Base-by-base conservation (phyloP, 23 tunicate species). In the Oikopleura dioica region DNA sequence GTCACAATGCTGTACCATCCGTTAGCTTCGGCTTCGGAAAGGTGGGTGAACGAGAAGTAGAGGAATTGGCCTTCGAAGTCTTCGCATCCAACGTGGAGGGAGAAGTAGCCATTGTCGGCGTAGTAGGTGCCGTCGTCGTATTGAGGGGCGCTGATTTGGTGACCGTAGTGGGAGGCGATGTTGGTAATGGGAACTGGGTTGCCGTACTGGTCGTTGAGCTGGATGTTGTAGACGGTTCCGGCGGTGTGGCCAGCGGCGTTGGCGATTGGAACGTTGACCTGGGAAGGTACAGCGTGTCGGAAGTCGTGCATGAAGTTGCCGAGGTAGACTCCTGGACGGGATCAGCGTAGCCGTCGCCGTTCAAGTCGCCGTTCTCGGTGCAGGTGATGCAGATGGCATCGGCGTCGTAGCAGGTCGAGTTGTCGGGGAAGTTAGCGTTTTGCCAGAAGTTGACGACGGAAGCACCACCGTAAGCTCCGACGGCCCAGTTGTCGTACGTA, bases 311-410 rank as follows among this genome's bases (percentile, higher is more conserved):
- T 63, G 26, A 63, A 63, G 26, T 63, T 63, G 2, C 72, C 72
- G 4, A 63, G 33, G 26, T 63, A 63, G 26, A 63, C 72, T n/a
- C n/a, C n/a, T n/a, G 30, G 2, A 63, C 72, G 4, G 33, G 30
- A 63, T 63, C 72, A 24, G 72, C 30, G 2, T 63, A 28, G 2
- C 72, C 72, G 26, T 63, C 72, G 26, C 26, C 16, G 33, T 63
- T 31, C 4, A 24, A 4, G 33, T 63, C 72, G 33, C 30, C 30
- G 33, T 63, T 28, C 26, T 24, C 33, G 30, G 72, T 63, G 33
- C 72, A 63, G 26, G 72, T 63, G 72, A 63, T 63, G 26, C 72
- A 63, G 26, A 63, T 63, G 5, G 72, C 72, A 63, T 63, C 72
- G 33, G 72, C 72, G 26, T 63, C 33, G 33, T 16, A 28, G 26